These are phyloP conservation scores for Mya arenaria DNA, from an alignment of 1,140 invertebrate species.

Conservation along the genomic window DNA sequence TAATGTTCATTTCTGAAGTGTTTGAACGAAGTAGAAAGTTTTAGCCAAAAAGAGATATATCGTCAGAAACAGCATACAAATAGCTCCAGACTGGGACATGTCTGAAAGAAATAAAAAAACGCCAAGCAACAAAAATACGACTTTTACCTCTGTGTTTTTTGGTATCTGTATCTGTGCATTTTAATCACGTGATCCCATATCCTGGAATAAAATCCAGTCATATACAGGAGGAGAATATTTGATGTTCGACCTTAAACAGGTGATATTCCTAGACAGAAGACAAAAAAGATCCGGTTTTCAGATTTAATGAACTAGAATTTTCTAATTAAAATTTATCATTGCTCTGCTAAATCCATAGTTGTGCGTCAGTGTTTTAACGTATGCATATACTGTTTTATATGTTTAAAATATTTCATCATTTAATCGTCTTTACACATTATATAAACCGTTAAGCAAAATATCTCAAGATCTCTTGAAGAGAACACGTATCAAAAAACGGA, in stretches of 20 bases:
- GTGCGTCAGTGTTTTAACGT: constrained; percentile 15
- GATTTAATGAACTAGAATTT: constrained; percentile 9
- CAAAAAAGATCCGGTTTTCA: neutral
- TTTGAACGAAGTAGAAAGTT: too few relatives aligned
- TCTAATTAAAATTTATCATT: constrained; percentile 4
- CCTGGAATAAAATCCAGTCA: too few relatives aligned
- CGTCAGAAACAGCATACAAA: too few relatives aligned
- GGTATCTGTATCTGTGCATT: too few relatives aligned
- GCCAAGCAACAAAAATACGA: constrained; percentile 12
- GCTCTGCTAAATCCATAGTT: neutral
- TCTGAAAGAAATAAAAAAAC: constrained; percentile 13
- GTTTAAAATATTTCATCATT: constrained; percentile 1
- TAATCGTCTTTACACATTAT: too few relatives aligned
- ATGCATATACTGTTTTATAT: neutral
- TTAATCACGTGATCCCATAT: too few relatives aligned
- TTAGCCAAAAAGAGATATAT: too few relatives aligned
- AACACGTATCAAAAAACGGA: neutral
- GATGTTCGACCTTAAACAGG: too few relatives aligned
- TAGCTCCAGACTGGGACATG: constrained; percentile 3
- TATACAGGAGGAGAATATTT: too few relatives aligned
- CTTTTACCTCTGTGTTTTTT: neutral
- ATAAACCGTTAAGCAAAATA: too few relatives aligned
- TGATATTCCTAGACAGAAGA: too few relatives aligned
- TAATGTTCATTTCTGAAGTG: constrained; percentile 6
- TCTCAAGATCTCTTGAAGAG: too few relatives aligned